phyloP scores from a whole-genome alignment of 2,113 vertebrate species.

The Excalfactoria chinensis region DNA sequence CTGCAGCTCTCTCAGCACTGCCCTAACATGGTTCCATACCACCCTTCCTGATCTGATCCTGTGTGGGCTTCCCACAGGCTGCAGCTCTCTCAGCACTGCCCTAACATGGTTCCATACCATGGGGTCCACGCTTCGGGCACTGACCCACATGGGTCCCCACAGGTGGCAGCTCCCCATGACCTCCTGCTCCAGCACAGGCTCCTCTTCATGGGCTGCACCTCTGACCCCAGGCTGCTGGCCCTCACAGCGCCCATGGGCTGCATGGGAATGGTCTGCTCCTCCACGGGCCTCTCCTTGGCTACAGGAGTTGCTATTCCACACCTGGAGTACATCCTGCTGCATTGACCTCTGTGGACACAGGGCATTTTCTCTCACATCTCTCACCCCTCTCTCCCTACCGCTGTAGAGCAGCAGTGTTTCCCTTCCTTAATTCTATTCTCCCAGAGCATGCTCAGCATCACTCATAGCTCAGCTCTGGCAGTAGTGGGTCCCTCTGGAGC shows the following conservation, averaged over 20 bases:
- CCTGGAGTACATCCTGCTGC: neutral
- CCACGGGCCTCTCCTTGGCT: neutral
- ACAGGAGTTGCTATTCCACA: neutral
- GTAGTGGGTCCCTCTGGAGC: neutral
- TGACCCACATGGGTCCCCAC: neutral
- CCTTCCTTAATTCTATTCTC: too few species aligned
- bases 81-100: neutral
- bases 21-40: neutral
- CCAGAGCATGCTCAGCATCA: too few species aligned
- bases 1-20: neutral
- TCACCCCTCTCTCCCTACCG: too few species aligned
- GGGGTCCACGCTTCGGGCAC: neutral
- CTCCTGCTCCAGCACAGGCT: neutral
- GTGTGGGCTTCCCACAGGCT: neutral
- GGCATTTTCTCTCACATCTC: too few species aligned
- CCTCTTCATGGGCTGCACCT: neutral
- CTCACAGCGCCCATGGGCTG: neutral
- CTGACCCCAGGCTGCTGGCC: neutral
- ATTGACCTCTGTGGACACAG: neutral
- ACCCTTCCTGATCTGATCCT: too few species aligned
- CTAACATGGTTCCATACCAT: neutral
- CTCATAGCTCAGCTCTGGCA: neutral
- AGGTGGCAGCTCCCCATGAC: neutral
- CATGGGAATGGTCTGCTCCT: neutral
- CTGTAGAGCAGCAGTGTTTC: too few species aligned